phyloP scores from a whole-genome alignment of 2,113 vertebrate species.

The Romanogobio albipinnatus region DNA sequence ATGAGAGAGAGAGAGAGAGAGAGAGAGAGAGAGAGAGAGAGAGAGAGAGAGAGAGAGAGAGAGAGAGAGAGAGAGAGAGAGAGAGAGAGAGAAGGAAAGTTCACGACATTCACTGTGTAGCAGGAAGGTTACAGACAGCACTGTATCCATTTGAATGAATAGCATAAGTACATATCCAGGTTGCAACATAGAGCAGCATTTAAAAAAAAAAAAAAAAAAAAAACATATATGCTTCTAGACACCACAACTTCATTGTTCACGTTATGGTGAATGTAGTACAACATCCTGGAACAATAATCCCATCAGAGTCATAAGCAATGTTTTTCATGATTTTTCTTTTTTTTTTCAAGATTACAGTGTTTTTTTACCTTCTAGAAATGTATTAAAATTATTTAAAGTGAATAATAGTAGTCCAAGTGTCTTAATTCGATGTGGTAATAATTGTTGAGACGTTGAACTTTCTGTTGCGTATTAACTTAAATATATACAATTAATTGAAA shows the following conservation, averaged over 20 bases:
- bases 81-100: constrained; percentile 29
- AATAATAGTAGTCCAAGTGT: too few species aligned
- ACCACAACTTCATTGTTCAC: neutral
- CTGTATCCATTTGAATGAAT: neutral
- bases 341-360: too few species aligned
- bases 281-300: neutral
- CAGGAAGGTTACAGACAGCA: constrained; percentile 2
- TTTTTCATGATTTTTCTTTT: too few species aligned
- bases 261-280: too few species aligned
- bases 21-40: constrained; percentile 11
- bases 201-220: neutral
- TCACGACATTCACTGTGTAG: constrained; percentile 11
- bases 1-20: constrained; percentile 16
- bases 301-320: neutral
- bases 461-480: neutral
- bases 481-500: too few species aligned
- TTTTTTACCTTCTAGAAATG: too few species aligned
- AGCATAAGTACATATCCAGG: neutral
- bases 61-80: neutral
- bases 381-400: too few species aligned
- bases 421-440: too few species aligned
- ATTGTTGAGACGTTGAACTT: neutral
- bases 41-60: neutral
- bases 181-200: neutral
- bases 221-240: neutral